Base-by-base conservation (phyloP, 2,888 invertebrate species). In the Ormyrus rosae region DNA sequence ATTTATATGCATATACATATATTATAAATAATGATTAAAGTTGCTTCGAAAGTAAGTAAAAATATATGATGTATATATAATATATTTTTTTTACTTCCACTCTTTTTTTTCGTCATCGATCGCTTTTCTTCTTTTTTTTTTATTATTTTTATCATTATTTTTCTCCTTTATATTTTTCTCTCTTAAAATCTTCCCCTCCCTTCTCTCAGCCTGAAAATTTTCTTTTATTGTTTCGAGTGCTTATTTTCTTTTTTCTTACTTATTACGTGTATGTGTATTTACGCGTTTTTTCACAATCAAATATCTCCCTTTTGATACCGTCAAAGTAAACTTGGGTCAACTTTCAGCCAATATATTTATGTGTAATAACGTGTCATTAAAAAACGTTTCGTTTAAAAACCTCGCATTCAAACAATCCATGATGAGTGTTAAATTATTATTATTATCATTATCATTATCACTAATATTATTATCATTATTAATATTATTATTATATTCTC, bases 41-140 rank as follows among this genome's bases (percentile, higher is more conserved):
- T 87, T 85, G 84, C 83, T 85, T 88, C 84, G 85, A 88, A 88
- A 87, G 86, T 88, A 87, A 88, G 86, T 86, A 88, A 88, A 81
- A 88, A 88, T 88, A 88, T 89, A 87, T 86, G 83, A 86, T 87
- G 86, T 86, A 85, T 86, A 83, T 85, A 83, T 84, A 83, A 78
- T 81, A 79, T 74, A 79, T 75, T 81, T 84, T 82, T 82, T 83
- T 82, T 85, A 45, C 80, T 81, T 81, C 78, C 69, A 80, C 69
- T 83, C 78, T 72, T 77, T 75, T 76, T 72, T 56, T 69, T 69
- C 56, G 50, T 19, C 46, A 11, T 74, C 53, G 60, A 60, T 67
- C 68, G 53, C 58, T 64, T 68, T 55, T 51, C 74, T 72, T 63
- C 63, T 83, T 58, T 81, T 48, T 79, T 19, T 80, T 70, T 75